Evolutionary conservation across 2,797 vertebrate species (phyloP), one percentile per base, ranked within the genome.

Genomic region (Enteromius mattozi): DNA sequence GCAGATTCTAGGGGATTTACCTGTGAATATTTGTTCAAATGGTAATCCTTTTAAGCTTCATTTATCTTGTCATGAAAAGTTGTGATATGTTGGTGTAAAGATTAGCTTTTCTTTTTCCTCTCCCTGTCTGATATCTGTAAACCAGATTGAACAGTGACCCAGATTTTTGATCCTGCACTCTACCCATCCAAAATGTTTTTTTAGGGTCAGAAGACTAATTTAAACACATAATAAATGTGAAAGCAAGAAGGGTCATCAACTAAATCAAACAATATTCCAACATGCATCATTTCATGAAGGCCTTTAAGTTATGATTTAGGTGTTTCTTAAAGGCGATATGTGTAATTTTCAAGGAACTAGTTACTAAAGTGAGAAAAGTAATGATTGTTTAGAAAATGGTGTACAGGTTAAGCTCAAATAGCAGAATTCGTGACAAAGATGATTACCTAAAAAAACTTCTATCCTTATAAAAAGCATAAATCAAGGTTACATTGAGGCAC

Each of bases 41-140:
- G 27, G 35, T 59, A 35, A 84, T 33, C 47, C 49, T n/a, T 68
- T 30, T 63, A 63, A 72, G 30, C 70, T n/a, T 82, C 1, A 19
- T 84, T 84, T 78, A 78, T 84, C 66, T 69, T 78, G 37, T 59
- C 63, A 59, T 27, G 13, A 42, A 69, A 19, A 77, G 24, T 59
- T 84, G 14, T 78, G 37, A 78, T 54, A 54, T 69, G 47, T 45
- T 54, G n/a, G 33, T 66, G 13, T 66, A n/a, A 76, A 47, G 33
- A 77, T 77, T 21, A 77, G 61, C 10, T 21, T 83, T 61, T 21
- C 3, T 71, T 81, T 80, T 42, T 27, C 40, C 33, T 69, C 65
- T 37, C 45, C 27, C 27, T 79, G 61, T 49, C 45, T 80, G 45
- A 81, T 70, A 21, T 70, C 49, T 21, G 27, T 65, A 79, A 77